Conservation (phyloP, 2,797 vertebrate genomes). For the Acanthopagrus latus region DNA sequence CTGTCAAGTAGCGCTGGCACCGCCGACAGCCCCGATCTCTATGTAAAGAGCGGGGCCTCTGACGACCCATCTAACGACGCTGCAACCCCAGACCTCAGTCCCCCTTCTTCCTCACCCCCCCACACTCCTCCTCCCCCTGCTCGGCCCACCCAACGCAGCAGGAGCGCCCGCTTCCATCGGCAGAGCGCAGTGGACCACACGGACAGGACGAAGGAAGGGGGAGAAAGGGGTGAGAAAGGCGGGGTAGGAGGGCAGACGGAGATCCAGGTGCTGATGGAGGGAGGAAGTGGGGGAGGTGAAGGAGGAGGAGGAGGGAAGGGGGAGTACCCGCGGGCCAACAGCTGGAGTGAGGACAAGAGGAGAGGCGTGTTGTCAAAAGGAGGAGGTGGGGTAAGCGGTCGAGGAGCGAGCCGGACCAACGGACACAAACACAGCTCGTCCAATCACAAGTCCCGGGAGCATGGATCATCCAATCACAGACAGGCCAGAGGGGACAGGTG, state of each 20-base stretch:
- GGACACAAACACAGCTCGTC: slow-evolving; percentile 91
- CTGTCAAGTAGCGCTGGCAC: slow-evolving; percentile 92
- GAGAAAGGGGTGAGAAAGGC: slow-evolving; percentile 74
- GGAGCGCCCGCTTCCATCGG: slow-evolving; percentile 92
- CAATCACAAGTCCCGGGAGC: slow-evolving; percentile 92
- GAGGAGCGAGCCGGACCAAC: slow-evolving; percentile 81
- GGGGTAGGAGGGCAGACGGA: slow-evolving; percentile 83
- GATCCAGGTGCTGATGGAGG: slow-evolving; percentile 96
- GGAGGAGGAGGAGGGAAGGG: slow-evolving; percentile 77
- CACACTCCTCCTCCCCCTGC: slow-evolving; percentile 82
- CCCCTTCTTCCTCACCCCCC: slow-evolving; percentile 90
- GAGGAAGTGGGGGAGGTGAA: slow-evolving; percentile 77
- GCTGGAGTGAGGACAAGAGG: slow-evolving; percentile 91
- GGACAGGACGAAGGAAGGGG: slow-evolving; percentile 85
- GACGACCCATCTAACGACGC: slow-evolving; percentile 91
- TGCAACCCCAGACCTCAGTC: slow-evolving; percentile 92
- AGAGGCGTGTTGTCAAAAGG: slow-evolving; percentile 76
- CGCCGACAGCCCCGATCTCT: slow-evolving; percentile 95
- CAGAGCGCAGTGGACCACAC: slow-evolving; percentile 93
- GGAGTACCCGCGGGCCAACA: slow-evolving; percentile 89
- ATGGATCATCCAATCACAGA: slow-evolving; percentile 92
- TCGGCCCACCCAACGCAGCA: slow-evolving; percentile 84
- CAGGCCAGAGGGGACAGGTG: slow-evolving; percentile 88
- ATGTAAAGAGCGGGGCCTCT: slow-evolving; percentile 89
- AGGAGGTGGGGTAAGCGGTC: slow-evolving; percentile 77